phyloP scores from a whole-genome alignment of 2,888 invertebrate species.

The Stomorhina lunata region DNA sequence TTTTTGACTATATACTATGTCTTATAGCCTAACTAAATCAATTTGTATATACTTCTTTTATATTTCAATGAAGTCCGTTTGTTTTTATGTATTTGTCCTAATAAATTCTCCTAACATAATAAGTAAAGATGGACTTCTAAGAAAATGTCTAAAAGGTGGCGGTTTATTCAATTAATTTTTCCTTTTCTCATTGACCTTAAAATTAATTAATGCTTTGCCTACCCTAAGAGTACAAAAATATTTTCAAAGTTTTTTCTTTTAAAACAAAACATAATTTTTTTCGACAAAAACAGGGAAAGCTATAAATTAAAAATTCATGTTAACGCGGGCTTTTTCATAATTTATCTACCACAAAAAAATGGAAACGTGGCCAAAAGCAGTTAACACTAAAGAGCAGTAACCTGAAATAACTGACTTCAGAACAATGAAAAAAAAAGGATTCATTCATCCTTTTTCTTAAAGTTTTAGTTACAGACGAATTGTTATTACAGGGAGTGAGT shows the following conservation, averaged over 20 bases:
- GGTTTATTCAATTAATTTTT: no score
- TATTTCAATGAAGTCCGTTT: no score
- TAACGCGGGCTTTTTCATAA: conserved; percentile 50
- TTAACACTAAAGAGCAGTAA: neutral
- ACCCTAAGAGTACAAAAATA: neutral
- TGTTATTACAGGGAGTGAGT: neutral
- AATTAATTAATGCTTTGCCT: neutral
- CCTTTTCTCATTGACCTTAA: neutral
- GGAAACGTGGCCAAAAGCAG: neutral
- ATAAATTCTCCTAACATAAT: no score
- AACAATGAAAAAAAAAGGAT: neutral
- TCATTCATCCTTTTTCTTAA: neutral
- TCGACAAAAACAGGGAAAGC: no score
- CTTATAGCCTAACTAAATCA: no score
- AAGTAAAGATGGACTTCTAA: no score
- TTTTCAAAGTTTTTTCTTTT: neutral
- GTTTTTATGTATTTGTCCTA: no score
- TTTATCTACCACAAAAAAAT: conserved; percentile 12
- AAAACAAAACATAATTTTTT: neutral
- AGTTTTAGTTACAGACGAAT: neutral
- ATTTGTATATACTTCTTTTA: no score
- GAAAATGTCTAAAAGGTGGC: no score
- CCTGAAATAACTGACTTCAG: neutral
- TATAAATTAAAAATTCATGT: conserved; percentile 30
- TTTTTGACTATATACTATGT: no score